These are phyloP conservation scores for Campaea margaritaria DNA, from an alignment of 2,888 invertebrate genomes.

Conservation along the genomic window DNA sequence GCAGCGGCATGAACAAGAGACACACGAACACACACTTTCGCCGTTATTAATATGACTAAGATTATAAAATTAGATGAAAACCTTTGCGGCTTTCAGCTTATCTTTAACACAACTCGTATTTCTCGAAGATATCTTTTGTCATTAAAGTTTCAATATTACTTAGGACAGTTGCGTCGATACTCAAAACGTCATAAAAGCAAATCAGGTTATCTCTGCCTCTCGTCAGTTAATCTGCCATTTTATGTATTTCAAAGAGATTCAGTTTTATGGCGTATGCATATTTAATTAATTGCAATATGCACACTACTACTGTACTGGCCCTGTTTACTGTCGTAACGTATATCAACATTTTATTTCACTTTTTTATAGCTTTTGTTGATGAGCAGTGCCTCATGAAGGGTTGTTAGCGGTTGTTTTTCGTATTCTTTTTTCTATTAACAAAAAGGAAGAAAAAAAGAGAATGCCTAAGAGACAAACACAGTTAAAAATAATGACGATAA, in stretches of 20 bases:
- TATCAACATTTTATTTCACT: conserved; percentile 49
- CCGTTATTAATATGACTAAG: too few relatives aligned
- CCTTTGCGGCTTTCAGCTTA: conserved; percentile 13
- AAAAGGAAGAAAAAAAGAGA: too few relatives aligned
- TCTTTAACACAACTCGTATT: conserved; percentile 25
- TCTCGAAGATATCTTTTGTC: conserved; percentile 28
- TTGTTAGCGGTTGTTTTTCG: not conserved
- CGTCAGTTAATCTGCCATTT: conserved; percentile 42
- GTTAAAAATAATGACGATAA: too few relatives aligned
- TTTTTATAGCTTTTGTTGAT: conserved; percentile 27
- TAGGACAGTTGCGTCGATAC: conserved; percentile 30
- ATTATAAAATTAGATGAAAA: conserved; percentile 9
- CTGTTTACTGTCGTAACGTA: conserved; percentile 51
- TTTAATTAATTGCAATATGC: conserved; percentile 61
- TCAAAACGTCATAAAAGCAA: conserved; percentile 38
- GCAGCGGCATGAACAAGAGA: too few relatives aligned
- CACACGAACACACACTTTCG: too few relatives aligned
- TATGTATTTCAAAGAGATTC: conserved; percentile 48
- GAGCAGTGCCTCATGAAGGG: conserved; percentile 9
- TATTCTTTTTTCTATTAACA: not conserved
- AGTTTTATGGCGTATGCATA: conserved; percentile 61
- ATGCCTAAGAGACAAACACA: too few relatives aligned
- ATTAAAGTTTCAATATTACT: conserved; percentile 30
- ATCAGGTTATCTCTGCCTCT: conserved; percentile 38
- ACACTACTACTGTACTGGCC: conserved; percentile 50